Percentiles rank a stretch among this genome's conserved stretches.
These are phyloP conservation scores for Drymodes brunneopygia DNA, from an alignment of 2,113 vertebrate genomes.

Conservation along the genomic window DNA sequence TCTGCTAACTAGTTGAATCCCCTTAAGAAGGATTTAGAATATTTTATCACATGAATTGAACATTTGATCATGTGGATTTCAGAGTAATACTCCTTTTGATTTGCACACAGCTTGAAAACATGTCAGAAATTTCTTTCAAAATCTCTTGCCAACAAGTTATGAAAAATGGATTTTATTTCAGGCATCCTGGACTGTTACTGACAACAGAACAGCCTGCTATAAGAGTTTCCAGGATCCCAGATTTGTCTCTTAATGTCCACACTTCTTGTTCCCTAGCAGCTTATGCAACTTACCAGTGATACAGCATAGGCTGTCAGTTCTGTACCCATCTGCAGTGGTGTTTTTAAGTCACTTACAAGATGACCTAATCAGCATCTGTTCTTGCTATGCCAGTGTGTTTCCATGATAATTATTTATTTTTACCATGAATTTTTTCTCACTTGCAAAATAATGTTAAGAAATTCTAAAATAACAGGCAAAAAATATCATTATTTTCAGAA, in stretches of 20 bases:
- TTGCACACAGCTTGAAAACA: conserved; percentile 17
- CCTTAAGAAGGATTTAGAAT: not conserved
- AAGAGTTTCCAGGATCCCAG: conserved; percentile 5
- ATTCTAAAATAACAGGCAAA: not conserved
- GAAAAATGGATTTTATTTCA: conserved; percentile 36
- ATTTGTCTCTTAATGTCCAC: conserved; percentile 23
- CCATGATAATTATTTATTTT: not conserved
- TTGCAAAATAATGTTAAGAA: not conserved
- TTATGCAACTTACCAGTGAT: conserved; percentile 20
- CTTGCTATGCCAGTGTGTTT: not conserved
- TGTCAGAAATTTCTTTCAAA: not conserved
- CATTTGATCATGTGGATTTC: not conserved
- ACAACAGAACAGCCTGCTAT: not conserved
- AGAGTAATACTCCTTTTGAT: not conserved
- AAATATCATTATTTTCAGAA: not conserved
- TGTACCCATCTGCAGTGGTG: conserved; percentile 2
- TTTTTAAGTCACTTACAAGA: conserved; percentile 31
- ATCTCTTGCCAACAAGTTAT: not conserved
- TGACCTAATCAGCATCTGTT: conserved; percentile 51
- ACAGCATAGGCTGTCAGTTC: conserved; percentile 35
- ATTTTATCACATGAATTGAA: not conserved
- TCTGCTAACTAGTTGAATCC: not conserved
- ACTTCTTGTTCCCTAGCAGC: conserved; percentile 28
- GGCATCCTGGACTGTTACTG: not conserved
- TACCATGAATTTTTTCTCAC: not conserved